These are phyloP conservation scores for Proteles cristata DNA, from an alignment of 2,113 vertebrate species.

Conservation along the genomic window DNA sequence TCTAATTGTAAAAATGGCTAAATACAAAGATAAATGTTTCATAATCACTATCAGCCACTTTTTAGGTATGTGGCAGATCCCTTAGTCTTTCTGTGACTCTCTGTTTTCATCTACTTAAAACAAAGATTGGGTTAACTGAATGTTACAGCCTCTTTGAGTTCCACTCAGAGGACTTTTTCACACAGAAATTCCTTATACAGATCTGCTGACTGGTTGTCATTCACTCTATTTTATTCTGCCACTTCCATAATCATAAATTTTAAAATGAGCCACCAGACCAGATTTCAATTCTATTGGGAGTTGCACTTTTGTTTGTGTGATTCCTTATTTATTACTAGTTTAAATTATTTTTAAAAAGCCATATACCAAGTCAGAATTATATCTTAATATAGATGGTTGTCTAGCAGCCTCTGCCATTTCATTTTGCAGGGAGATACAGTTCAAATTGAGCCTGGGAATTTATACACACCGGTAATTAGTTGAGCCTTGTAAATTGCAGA, in stretches of 20 bases:
- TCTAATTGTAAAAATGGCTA: background rate
- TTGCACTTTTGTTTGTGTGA: background rate
- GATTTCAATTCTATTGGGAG: background rate
- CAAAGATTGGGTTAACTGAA: background rate
- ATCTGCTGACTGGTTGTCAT: background rate
- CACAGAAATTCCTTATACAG: background rate
- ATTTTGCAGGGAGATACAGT: background rate
- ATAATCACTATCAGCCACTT: background rate
- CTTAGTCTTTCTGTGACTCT: background rate
- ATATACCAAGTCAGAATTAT: background rate
- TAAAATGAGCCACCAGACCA: background rate
- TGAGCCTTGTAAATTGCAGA: constrained; percentile 48
- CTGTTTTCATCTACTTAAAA: background rate
- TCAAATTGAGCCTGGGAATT: background rate
- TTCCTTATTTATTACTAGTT: background rate
- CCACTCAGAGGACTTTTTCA: background rate
- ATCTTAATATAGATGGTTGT: background rate
- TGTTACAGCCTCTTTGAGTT: rapidly evolving
- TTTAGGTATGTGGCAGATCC: background rate
- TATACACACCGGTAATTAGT: constrained; percentile 29
- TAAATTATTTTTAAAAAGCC: background rate
- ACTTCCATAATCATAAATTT: background rate
- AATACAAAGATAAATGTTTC: background rate
- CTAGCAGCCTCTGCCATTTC: background rate
- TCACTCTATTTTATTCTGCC: background rate